Evolutionary conservation across 23 tunicate species (phyloP), one percentile per base, ranked within the genome.

Genomic region (Halocynthia roretzi): DNA sequence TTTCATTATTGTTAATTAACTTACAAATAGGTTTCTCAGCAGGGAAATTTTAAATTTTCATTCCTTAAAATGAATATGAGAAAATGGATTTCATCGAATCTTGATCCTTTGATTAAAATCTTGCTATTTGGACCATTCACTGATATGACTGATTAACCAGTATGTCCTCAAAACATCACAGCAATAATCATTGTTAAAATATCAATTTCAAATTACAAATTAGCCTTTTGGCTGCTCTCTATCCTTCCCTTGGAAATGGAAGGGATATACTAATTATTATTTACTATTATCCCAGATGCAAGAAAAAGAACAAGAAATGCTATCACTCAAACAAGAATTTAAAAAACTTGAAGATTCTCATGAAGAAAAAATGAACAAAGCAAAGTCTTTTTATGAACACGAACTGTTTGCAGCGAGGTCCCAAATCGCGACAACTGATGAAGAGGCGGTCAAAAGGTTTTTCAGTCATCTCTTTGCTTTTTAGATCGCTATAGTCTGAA

Each of bases 331-430:
- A 68, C 65, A 77, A 22, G 92, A 92, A 61, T 50, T 82, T 52
- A 92, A 73, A 54, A 92, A 83, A 71, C 8, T 54, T 11, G 54
- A 76, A 5, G 98, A 83, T 5, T 91, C 86, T 50, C 70, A 50
- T 8, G 92, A 92, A 12, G 82, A 65, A 8, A 92, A 92, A 80
- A 74, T 92, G 83, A 85, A 82, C n/a, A 92, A 92, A 69, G 80
- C 87, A 31, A 92, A 86, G 66, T 81, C 85, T 0, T 86, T 86
- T 72, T 92, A 92, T 56, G 93, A 92, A 54, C 87, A 81, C 10
- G 98, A 92, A 69, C 84, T 92, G 10, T 76, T 19, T 54, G 98
- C 77, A 11, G 7, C 85, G 58, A 67, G 77, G 1, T 6, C 71
- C 8, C 50, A 63, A 77, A 57, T 55, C 10, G 48, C 71, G 10